Percentiles rank a stretch among this genome's conserved stretches.
phyloP scores from a whole-genome alignment of 2,113 vertebrate species.

The Paracanthobrama guichenoti region DNA sequence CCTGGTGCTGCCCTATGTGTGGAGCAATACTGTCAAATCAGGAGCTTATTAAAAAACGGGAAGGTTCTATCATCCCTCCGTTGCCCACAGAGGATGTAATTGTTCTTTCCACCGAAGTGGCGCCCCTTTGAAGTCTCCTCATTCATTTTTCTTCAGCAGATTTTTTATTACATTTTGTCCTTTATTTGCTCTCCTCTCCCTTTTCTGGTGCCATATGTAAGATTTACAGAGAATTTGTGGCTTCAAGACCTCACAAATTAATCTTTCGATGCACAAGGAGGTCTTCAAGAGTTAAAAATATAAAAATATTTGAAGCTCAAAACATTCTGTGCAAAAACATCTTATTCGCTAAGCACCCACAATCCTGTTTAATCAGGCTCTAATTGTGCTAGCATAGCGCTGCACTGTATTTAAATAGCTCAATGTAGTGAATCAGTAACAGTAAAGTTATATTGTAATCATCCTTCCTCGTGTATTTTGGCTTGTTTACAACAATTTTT shows the following conservation, averaged over 20 bases:
- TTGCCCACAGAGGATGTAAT: constrained; percentile 45
- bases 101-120: constrained; percentile 41
- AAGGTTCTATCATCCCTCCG: constrained; percentile 30
- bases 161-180: constrained; percentile 1
- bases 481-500: too few species aligned
- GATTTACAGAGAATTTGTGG: not conserved
- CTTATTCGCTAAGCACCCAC: not conserved
- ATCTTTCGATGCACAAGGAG: constrained; percentile 3
- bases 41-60: constrained; percentile 53
- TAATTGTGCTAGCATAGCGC: not conserved
- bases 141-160: constrained; percentile 34
- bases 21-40: constrained; percentile 43
- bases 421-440: not conserved
- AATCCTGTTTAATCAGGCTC: not conserved
- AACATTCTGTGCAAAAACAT: constrained; percentile 1
- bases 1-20: constrained; percentile 4
- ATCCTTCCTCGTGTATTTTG: too few species aligned
- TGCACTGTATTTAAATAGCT: not conserved
- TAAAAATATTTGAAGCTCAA: not conserved
- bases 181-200: not conserved
- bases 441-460: too few species aligned
- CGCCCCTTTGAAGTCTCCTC: constrained; percentile 47
- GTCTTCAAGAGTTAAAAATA: not conserved
- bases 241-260: not conserved
- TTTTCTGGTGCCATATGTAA: not conserved